Base-by-base conservation (phyloP, 2,113 vertebrate species). In the Craseonycteris thonglongyai region DNA sequence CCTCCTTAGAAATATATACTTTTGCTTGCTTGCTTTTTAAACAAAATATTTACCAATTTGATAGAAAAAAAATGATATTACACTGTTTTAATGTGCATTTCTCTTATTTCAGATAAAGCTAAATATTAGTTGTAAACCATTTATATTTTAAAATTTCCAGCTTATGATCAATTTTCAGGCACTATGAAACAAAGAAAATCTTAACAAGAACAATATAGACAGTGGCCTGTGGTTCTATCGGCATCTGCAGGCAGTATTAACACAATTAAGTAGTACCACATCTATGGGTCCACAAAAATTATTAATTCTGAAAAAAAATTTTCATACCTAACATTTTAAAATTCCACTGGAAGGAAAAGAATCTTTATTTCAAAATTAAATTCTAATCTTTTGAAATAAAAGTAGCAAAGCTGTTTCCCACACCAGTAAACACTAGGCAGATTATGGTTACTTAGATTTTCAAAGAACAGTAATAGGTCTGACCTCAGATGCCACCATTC, bases 291-390 rank as follows among this genome's bases (percentile, higher is more conserved):
- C 69, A 68, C 5, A n/a, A 80, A 90, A 69, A 68, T 8, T 19
- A 8, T 54, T 51, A 65, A 83, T 80, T 75, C 69, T 71, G 42
- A 84, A 75, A 75, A 21, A 21, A 19, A 11, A 72, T 49, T 58
- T 61, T 75, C 26, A 86, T 19, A 68, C 13, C 42, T 47, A 75
- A 66, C 15, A 72, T 91, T 84, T 87, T 21, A 79, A 95, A 94
- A 63, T 71, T 90, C 56, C 61, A 40, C 42, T 72, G 21, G 35
- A 45, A 58, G 49, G 3, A 51, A 80, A 83, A 91, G n/a, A 92
- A 24, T 61, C 35, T 83, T 96, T 75, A 56, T 16, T 72, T 81
- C 38, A 65, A 95, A 88, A 91, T 91, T 82, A 63, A 95, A 61
- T 80, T 93, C 30, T 72, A 61, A 38, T 74, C n/a, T 86, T 93